Base-by-base conservation (phyloP, 2,113 vertebrate genomes). In the Cynoglossus semilaevis region DNA sequence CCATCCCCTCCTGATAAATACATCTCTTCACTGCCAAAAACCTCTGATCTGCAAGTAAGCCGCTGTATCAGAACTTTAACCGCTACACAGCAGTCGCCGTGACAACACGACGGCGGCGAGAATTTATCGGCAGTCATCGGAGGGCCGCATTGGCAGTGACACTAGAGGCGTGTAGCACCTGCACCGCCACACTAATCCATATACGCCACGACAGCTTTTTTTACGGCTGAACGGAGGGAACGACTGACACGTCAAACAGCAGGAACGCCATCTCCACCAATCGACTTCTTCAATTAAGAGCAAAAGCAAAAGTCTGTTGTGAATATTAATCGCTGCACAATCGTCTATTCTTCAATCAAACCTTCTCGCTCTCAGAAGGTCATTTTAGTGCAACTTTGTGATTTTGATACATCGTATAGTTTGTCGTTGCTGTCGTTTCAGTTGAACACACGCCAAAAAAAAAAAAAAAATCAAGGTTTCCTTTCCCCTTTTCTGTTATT, bases 41-140 rank as follows among this genome's bases (percentile, higher is more conserved):
- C 42, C 66, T 84, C 62, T 85, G 79, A 86, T 86, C 78, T 70
- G 57, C 11, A 57, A 36, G 42, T 59, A 63, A 64, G 57, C 38
- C 41, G 1, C 0, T 56, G 66, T 63, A 73, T 76, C 64, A 34
- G 48, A 61, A 64, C 51, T 77, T 82, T 70, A 72, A 77, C 48
- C 8, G 12, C n/a, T 58, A 73, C 67, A 76, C 81, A 85, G 74
- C 67, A 71, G 2, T 9, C 14, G n/a, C 51, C 35, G 17, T 13
- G 13, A 63, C 55, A 19, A 34, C 45, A 8, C 45, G 68, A 84
- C 62, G 76, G 61, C 7, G 42, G n/a, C n/a, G 58, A 52, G 75
- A 54, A 65, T 41, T 58, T 61, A 85, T 80, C 70, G 76, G 64
- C 55, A 76, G 65, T 73, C 72, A 15, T 14, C 22, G n/a, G n/a